Evolutionary conservation across 2,113 vertebrate species (phyloP).

Genomic region (Pterocles burchelli): DNA sequence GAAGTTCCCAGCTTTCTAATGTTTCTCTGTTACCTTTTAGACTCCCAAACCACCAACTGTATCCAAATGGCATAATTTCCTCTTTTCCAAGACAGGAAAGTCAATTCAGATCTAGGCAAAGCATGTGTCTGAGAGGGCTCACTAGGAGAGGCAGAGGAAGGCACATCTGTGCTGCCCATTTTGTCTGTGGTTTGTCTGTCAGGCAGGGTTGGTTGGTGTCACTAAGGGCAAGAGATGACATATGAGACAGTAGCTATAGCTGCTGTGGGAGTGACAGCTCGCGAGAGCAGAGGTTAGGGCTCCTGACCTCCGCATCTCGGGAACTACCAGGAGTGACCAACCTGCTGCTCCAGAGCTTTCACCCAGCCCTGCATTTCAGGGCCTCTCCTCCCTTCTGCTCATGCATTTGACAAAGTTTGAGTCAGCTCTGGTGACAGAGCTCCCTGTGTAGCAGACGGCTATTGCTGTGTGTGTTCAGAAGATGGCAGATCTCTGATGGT

Average conservation of each 20-base stretch:
- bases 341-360: background rate
- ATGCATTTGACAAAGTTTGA: background rate
- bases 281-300: fast-evolving
- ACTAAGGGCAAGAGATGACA: background rate
- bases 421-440: background rate
- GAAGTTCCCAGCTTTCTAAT: background rate
- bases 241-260: background rate
- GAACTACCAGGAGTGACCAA: background rate
- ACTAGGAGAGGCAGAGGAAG: background rate
- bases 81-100: background rate
- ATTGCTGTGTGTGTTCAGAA: background rate
- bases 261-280: background rate
- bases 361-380: background rate
- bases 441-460: background rate
- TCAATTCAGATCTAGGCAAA: background rate
- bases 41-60: background rate
- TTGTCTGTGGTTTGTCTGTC: background rate
- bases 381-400: background rate
- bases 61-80: background rate
- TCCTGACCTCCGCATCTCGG: background rate
- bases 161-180: background rate
- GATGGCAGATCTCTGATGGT: background rate
- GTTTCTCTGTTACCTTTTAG: background rate
- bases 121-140: background rate
- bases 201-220: background rate